phyloP scores from a whole-genome alignment of 1,140 invertebrate genomes.

The Papilio aristodemus region DNA sequence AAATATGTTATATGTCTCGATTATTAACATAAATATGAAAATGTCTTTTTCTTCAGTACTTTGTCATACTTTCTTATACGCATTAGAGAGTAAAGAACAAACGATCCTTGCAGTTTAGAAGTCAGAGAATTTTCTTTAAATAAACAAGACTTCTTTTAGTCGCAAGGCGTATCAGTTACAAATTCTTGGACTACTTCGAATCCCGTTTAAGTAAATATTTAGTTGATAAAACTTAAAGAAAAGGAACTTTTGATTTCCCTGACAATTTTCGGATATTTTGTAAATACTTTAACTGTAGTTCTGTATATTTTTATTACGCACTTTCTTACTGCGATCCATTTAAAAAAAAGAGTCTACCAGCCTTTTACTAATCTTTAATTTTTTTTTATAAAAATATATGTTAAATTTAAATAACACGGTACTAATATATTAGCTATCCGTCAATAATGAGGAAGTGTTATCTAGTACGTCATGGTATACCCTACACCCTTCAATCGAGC shows the following conservation, averaged over 20 bases:
- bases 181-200: constrained; percentile 20
- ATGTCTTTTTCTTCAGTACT: not conserved
- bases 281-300: no score
- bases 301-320: no score
- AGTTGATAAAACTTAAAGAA: not conserved
- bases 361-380: no score
- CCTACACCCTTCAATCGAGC: not conserved
- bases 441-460: not conserved
- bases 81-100: not conserved
- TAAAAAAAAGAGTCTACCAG: no score
- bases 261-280: no score
- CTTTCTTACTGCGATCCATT: no score
- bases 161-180: constrained; percentile 1
- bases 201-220: not conserved
- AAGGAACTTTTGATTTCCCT: not conserved
- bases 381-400: no score
- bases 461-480: no score
- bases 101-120: not conserved
- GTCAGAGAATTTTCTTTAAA: constrained; percentile 2
- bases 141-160: constrained; percentile 20
- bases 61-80: no score
- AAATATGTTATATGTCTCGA: no score
- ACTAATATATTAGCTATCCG: no score
- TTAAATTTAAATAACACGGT: no score
- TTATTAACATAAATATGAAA: not conserved